phyloP scores from a whole-genome alignment of 1,140 invertebrate genomes.

The Lasioglossum albipes region DNA sequence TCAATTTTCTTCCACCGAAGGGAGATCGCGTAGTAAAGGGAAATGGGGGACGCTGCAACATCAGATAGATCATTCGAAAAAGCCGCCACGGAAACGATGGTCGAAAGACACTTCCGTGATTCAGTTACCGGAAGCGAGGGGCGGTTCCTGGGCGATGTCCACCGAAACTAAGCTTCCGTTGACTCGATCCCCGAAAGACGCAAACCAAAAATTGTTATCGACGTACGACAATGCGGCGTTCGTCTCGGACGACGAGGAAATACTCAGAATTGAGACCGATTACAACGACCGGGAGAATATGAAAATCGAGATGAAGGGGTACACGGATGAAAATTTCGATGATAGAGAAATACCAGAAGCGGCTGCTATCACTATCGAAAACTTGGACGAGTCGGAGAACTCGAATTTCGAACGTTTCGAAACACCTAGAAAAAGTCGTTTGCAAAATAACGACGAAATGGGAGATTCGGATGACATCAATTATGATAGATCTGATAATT shows the following conservation, averaged over 20 bases:
- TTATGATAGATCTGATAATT: not conserved
- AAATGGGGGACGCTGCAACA: slow-evolving; percentile 63
- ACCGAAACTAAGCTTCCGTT: slow-evolving; percentile 43
- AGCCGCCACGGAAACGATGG: slow-evolving; percentile 64
- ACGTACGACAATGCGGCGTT: slow-evolving; percentile 70
- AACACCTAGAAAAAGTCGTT: not conserved
- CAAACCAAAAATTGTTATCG: slow-evolving; percentile 13
- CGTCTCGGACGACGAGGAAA: slow-evolving; percentile 67
- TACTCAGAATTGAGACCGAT: slow-evolving; percentile 73
- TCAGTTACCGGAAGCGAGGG: slow-evolving; percentile 47
- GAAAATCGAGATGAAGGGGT: slow-evolving; percentile 23
- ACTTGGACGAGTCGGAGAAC: not conserved
- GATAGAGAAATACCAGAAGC: slow-evolving; percentile 12
- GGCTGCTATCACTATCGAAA: not conserved
- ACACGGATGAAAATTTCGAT: slow-evolving; percentile 8
- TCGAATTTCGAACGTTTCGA: not conserved
- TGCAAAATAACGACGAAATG: not conserved
- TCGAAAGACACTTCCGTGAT: slow-evolving; percentile 61
- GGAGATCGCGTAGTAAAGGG: slow-evolving; percentile 46
- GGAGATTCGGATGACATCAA: not conserved
- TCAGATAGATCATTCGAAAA: slow-evolving; percentile 38
- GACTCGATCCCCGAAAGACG: slow-evolving; percentile 46
- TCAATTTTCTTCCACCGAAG: slow-evolving; percentile 9
- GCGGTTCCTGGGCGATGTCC: slow-evolving; percentile 13
- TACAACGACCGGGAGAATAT: slow-evolving; percentile 49